Evolutionary conservation across 2,797 vertebrate genomes (phyloP), one percentile per base, ranked within the genome.

Genomic region (Macropodus opercularis): DNA sequence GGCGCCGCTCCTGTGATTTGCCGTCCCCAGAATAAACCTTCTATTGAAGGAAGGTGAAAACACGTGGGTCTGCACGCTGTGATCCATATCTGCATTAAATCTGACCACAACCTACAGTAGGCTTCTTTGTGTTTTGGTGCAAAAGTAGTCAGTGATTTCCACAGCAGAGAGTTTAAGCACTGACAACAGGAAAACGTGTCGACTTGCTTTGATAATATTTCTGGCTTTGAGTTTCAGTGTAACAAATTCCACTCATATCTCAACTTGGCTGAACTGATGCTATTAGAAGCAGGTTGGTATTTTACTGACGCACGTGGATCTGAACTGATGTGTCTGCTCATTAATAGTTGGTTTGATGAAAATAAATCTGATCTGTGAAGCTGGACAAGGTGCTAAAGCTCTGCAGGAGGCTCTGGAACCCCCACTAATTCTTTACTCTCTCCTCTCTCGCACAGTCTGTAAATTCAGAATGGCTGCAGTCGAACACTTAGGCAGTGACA

Each of bases 11-110:
- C 40, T 21, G 35, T 67, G 49, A 55, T 42, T 23, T 52, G 12
- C 40, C 19, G 35, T 8, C 41, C 5, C 4, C 43, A 44, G 15
- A 50, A 46, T 36, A 34, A 62, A 18, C 24, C 34, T 39, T 57
- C 34, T 41, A 7, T 22, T 53, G 13, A 35, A 43, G 27, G 31
- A 55, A 60, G 56, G 52, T 53, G 31, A 77, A 75, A 72, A 53
- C 69, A 60, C 1, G 36, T 58, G 59, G 56, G 39, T 40, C 1
- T 56, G 7, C 61, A 43, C 26, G 8, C 5, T 34, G 26, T 29
- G 24, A 15, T 26, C 10, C 15, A 51, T 54, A 55, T 51, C 15
- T 61, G 42, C 47, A 62, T 34, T 18, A 36, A 15, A 34, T 51
- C 50, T 11, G 23, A 29, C 53, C 27, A 29, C 44, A 64, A 58